Base-by-base conservation (phyloP, 1,140 invertebrate genomes). In the Saxidomus purpurata region DNA sequence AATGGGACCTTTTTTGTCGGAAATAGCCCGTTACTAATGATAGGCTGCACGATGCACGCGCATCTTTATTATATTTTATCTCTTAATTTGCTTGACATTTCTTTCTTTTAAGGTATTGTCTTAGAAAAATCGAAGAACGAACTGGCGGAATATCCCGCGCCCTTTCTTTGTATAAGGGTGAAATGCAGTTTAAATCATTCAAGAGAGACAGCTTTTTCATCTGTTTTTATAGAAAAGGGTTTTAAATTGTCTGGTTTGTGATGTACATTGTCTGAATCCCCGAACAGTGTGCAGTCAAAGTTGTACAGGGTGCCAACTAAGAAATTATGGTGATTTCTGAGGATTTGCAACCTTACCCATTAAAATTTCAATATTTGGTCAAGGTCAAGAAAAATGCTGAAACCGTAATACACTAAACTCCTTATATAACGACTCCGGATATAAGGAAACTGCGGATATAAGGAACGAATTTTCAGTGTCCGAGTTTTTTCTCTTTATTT, bases 1-100 rank as follows among this genome's bases (percentile, higher is more conserved):
- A 38, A 31, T 36, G 36, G 34, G 67, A 38, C 67, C 11, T 38
- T 36, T 40, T 71, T 38, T 71, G 15, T 28, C 67, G 67, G 34
- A 38, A 36, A 34, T 28, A 31, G 19, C 3, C 67, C 1, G 17
- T 40, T 38, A 71, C 59, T 71, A 71, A 71, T 71, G 67, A 71
- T n/a, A 71, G 67, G 67, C 22, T 71, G 36, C 67, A 40, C 17
- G 67, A n/a, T 36, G 67, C 34, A 71, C 15, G 67, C 36, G 4
- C 67, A 71, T 71, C 34, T 71, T 36, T 71, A 71, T 71, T 36
- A 71, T 71, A 71, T 71, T 71, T 22, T 71, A 71, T 71, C 34
- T 40, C 31, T 38, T 40, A 4, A 38, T 38, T 71, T 19, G 34
- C 28, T 38, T 8, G 61, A 17, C 61, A 31, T 31, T 31, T 31